Conservation (phyloP, 2,113 vertebrate species). For the Cyanocitta stelleri region DNA sequence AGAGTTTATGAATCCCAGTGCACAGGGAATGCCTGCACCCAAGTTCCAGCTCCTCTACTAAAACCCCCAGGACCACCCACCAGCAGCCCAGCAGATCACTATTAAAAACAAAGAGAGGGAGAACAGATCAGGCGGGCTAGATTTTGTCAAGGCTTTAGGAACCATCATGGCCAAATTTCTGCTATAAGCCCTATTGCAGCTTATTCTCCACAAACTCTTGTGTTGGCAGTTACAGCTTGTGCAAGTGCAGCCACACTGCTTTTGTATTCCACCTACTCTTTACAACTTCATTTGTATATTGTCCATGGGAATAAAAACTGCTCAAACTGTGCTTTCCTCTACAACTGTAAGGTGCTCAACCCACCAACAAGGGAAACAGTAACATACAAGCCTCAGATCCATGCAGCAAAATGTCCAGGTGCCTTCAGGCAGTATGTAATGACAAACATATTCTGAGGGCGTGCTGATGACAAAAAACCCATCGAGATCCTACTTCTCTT, state of each 20-base stretch:
- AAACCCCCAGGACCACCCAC: background rate
- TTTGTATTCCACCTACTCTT: background rate
- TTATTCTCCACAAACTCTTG: background rate
- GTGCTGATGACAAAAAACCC: background rate
- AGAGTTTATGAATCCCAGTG: background rate
- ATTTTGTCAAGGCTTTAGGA: background rate
- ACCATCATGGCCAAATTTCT: background rate
- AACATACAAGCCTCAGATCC: background rate
- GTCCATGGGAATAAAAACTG: background rate
- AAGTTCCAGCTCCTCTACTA: background rate
- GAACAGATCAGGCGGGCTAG: accelerated
- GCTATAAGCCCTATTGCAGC: background rate
- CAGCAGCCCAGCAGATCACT: background rate
- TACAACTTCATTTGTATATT: background rate
- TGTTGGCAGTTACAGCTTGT: accelerated
- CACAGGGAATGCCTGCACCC: background rate
- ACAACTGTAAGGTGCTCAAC: background rate
- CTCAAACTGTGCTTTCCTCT: background rate
- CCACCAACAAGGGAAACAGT: background rate
- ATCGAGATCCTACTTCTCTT: background rate
- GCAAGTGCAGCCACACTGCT: background rate
- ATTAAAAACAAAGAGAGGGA: background rate
- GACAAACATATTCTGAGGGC: background rate
- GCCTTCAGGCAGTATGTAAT: background rate
- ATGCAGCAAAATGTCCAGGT: background rate